phyloP scores from a whole-genome alignment of 2,888 invertebrate genomes.

The Pammene aurita region DNA sequence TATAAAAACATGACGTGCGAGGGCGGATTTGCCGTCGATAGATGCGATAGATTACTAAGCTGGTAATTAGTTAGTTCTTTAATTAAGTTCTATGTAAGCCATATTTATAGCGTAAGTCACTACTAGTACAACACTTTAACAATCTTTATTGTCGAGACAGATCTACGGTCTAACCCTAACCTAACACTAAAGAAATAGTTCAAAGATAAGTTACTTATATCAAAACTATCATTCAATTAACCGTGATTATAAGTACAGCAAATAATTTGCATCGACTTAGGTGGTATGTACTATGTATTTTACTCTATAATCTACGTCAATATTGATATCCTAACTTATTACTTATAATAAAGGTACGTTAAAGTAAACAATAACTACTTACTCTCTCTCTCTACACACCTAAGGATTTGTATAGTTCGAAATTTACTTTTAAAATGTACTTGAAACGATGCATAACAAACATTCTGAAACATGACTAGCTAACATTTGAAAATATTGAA shows the following conservation, averaged over 20 bases:
- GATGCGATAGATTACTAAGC: too few species aligned
- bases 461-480: conserved; percentile 40
- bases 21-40: too few species aligned
- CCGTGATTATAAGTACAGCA: conserved; percentile 43
- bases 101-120: conserved; percentile 49
- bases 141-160: conserved; percentile 56
- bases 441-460: conserved; percentile 32
- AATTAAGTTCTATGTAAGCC: conserved; percentile 41
- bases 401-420: background rate
- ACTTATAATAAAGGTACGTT: background rate
- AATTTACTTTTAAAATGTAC: conserved; percentile 10
- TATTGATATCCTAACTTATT: background rate
- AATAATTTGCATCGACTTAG: conserved; percentile 1
- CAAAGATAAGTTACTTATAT: conserved; percentile 16
- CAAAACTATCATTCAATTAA: conserved; percentile 15
- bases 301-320: conserved; percentile 1
- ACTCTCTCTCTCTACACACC: conserved; percentile 19
- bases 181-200: conserved; percentile 23
- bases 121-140: conserved; percentile 47
- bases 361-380: conserved; percentile 4
- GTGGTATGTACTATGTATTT: background rate
- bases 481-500: conserved; percentile 8
- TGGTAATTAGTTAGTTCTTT: background rate
- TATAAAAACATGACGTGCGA: too few species aligned
- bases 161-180: conserved; percentile 25